phyloP scores from a whole-genome alignment of 2,888 invertebrate genomes.

The Cheilosia vernalis region DNA sequence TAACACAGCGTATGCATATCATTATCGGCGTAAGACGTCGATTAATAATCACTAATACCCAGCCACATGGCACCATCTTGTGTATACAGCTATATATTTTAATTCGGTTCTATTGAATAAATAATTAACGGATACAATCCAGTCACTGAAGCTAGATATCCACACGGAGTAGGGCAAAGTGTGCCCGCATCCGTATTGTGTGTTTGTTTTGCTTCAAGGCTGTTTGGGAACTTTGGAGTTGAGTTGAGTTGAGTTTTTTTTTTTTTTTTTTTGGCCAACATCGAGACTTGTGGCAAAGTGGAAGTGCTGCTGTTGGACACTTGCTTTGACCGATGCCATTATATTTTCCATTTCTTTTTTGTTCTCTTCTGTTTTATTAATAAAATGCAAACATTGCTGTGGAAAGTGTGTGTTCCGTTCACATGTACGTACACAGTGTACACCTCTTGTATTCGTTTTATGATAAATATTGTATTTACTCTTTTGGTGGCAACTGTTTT shows the following conservation, averaged over 20 bases:
- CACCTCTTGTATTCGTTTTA: neutral
- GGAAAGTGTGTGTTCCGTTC: neutral
- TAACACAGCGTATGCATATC: constrained; percentile 30
- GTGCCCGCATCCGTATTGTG: constrained; percentile 16
- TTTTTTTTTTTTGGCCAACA: constrained; percentile 17
- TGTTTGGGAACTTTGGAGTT: constrained; percentile 19
- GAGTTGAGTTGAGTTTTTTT: neutral
- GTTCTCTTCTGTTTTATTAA: neutral
- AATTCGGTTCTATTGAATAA: constrained; percentile 43
- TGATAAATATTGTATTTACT: constrained; percentile 28
- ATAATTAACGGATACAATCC: constrained; percentile 43
- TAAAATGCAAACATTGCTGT: constrained; percentile 7
- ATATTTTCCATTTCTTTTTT: constrained; percentile 21
- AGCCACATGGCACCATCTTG: constrained; percentile 26
- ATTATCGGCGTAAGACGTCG: constrained; percentile 29
- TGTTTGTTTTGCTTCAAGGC: constrained; percentile 47
- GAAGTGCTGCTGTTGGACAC: constrained; percentile 16
- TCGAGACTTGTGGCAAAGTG: neutral
- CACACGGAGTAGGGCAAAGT: constrained; percentile 8
- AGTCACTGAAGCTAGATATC: constrained; percentile 6
- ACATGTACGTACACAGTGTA: neutral
- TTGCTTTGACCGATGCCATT: constrained; percentile 39
- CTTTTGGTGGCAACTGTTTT: constrained; percentile 30
- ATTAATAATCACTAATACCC: constrained; percentile 40
- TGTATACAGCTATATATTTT: neutral